phyloP scores from a whole-genome alignment of 2,113 vertebrate species.

The Oryzias javanicus region DNA sequence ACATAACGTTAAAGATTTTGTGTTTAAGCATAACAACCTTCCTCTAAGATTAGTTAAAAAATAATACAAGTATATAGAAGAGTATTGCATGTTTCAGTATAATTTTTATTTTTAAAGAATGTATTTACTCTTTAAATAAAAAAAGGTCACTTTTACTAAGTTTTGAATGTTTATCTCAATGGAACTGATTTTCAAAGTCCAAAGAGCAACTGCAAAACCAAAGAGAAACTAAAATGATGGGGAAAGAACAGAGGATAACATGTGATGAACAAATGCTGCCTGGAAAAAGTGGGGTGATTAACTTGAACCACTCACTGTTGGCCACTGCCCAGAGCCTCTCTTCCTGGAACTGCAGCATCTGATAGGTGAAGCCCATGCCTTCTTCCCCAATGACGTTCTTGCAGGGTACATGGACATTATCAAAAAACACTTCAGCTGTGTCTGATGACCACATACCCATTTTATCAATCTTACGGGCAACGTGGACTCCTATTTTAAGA shows the following conservation, averaged over 20 bases:
- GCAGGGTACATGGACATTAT: constrained; percentile 81
- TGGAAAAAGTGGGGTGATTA: neutral
- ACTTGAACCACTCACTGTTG: constrained; percentile 71
- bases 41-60: too few relatives aligned
- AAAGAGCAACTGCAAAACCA: neutral
- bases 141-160: too few relatives aligned
- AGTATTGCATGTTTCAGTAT: too few relatives aligned
- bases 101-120: too few relatives aligned
- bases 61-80: too few relatives aligned
- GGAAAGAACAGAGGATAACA: neutral
- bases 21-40: too few relatives aligned
- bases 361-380: constrained; percentile 86
- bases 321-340: constrained; percentile 81
- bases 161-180: constrained; percentile 4
- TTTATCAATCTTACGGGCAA: constrained; percentile 85
- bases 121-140: too few relatives aligned
- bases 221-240: neutral
- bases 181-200: neutral
- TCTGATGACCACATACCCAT: constrained; percentile 86
- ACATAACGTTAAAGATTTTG: too few relatives aligned
- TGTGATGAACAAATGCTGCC: neutral
- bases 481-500: constrained; percentile 71
- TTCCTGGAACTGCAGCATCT: constrained; percentile 90
- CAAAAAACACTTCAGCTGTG: constrained; percentile 84
- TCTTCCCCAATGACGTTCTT: constrained; percentile 83